Evolutionary conservation across 2,888 invertebrate genomes (phyloP).

Genomic region (Cartodere bifasciata): DNA sequence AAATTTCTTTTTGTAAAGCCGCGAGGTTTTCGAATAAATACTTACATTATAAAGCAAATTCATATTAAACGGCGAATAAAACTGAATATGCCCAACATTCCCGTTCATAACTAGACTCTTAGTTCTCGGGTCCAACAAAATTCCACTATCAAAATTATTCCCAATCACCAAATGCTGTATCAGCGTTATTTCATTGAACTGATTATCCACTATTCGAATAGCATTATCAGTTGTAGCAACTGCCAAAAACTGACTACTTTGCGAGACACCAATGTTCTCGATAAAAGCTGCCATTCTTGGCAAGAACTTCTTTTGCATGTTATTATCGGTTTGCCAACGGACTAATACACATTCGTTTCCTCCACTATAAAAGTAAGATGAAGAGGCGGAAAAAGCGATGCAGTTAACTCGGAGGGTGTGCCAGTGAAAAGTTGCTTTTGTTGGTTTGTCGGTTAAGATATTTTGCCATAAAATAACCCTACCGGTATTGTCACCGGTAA

Average conservation of each 20-base stretch:
- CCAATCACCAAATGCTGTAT: constrained; percentile 58
- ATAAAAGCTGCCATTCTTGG: constrained; percentile 61
- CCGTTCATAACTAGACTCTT: constrained; percentile 58
- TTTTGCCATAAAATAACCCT: constrained; percentile 50
- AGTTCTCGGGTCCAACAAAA: constrained; percentile 49
- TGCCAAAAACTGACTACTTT: constrained; percentile 49
- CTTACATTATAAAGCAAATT: constrained; percentile 59
- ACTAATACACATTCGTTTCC: constrained; percentile 69
- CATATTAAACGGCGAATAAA: constrained; percentile 52
- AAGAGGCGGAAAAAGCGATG: constrained; percentile 49
- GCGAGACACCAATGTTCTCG: constrained; percentile 44
- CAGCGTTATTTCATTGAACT: constrained; percentile 40
- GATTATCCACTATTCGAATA: constrained; percentile 42
- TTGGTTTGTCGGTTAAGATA: constrained; percentile 25
- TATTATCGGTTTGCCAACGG: constrained; percentile 48
- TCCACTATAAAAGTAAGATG: constrained; percentile 59
- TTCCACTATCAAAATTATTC: constrained; percentile 42
- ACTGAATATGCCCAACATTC: constrained; percentile 60
- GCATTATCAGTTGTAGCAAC: constrained; percentile 59
- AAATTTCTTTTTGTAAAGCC: too few relatives aligned
- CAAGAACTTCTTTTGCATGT: constrained; percentile 39
- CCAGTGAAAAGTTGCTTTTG: constrained; percentile 55
- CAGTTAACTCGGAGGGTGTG: constrained; percentile 58
- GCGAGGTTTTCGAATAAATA: constrained; percentile 14
- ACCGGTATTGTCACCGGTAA: constrained; percentile 56